Conservation (phyloP, 2,888 invertebrate species). For the Entomobrya proxima region DNA sequence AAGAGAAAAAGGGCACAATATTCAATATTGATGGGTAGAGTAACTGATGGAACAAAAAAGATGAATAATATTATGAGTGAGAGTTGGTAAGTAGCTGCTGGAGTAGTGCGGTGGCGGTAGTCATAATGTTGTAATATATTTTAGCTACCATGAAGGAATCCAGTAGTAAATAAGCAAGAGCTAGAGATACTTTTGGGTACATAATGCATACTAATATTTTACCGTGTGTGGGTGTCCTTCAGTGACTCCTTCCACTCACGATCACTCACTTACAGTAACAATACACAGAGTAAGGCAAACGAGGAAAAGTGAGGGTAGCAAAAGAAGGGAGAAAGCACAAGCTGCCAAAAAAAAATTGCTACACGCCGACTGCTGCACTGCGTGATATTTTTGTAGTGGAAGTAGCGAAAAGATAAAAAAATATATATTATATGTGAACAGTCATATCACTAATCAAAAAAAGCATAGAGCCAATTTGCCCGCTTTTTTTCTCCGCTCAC, state of each 20-base stretch:
- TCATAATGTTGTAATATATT: too few relatives aligned
- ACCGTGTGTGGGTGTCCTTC: neutral
- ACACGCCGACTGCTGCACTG: neutral
- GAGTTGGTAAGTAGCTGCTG: neutral
- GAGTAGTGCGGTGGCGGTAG: too few relatives aligned
- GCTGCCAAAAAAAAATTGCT: conserved; percentile 17
- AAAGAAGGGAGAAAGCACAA: neutral
- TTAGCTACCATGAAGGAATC: neutral
- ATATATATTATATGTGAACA: conserved; percentile 11
- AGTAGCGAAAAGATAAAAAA: neutral
- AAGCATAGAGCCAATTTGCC: conserved; percentile 9
- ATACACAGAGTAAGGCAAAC: neutral
- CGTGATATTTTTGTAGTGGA: neutral
- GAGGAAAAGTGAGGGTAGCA: neutral
- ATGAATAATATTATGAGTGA: conserved; percentile 6
- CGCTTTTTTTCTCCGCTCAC: neutral
- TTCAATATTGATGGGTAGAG: conserved; percentile 34
- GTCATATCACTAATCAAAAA: neutral
- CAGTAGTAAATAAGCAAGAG: neutral
- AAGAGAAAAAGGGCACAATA: neutral
- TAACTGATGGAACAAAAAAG: conserved; percentile 10
- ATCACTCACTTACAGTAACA: conserved; percentile 7
- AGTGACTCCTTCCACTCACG: neutral
- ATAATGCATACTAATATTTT: neutral
- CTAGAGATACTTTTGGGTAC: neutral